phyloP scores from a whole-genome alignment of 2,113 vertebrate genomes.

The Galeopterus variegatus region DNA sequence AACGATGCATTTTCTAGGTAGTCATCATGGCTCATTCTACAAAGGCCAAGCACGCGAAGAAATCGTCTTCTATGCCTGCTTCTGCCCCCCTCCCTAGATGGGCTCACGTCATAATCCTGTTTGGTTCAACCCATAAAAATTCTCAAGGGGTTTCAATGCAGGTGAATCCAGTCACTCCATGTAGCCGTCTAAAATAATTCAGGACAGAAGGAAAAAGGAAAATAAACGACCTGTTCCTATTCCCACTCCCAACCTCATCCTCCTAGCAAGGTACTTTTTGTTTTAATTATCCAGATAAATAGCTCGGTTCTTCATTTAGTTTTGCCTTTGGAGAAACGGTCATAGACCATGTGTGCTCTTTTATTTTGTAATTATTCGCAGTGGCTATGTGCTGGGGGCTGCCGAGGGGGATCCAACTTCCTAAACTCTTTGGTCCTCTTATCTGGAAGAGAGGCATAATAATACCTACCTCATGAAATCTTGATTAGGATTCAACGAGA shows the following conservation, averaged over 20 bases:
- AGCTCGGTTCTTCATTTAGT: neutral
- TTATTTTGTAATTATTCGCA: neutral
- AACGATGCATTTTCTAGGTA: slow-evolving; percentile 69
- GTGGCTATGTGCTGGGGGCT: neutral
- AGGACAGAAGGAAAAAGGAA: slow-evolving; percentile 29
- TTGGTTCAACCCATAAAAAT: slow-evolving; percentile 61
- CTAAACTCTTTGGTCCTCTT: neutral
- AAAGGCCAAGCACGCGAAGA: slow-evolving; percentile 22
- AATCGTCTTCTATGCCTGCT: slow-evolving; percentile 53
- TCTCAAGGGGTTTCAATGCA: slow-evolving; percentile 29
- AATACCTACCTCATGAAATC: neutral
- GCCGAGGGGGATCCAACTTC: neutral
- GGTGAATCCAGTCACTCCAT: slow-evolving; percentile 5
- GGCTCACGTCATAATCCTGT: slow-evolving; percentile 48
- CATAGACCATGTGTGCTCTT: neutral
- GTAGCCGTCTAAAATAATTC: slow-evolving; percentile 1
- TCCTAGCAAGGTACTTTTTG: neutral
- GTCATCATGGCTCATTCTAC: slow-evolving; percentile 28
- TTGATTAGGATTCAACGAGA: neutral
- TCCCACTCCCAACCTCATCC: neutral
- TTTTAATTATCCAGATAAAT: neutral
- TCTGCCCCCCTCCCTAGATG: slow-evolving; percentile 41
- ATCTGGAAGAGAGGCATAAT: neutral
- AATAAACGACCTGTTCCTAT: neutral
- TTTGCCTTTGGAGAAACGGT: neutral